Conservation (phyloP, 1,140 invertebrate species). For the Zaprionus lachaisei region DNA sequence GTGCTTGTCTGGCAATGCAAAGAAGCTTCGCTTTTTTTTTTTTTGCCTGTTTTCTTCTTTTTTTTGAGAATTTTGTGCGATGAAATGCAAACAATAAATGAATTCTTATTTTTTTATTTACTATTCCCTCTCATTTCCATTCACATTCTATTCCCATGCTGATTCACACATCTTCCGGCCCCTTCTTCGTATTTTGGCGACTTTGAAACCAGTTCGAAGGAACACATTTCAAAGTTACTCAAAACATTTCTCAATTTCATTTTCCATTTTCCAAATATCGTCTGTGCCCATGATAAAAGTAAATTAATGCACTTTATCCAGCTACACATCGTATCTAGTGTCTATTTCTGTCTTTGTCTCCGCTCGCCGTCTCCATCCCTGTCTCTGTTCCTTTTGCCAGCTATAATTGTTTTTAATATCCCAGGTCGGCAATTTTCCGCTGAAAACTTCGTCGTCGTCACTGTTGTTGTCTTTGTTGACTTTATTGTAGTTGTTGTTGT, state of each 20-base stretch:
- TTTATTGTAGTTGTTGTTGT: neutral
- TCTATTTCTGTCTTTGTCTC: neutral
- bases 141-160: neutral
- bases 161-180: conserved; percentile 18
- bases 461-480: conserved; percentile 13
- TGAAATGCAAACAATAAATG: conserved; percentile 57
- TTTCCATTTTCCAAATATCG: neutral
- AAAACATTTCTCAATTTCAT: conserved; percentile 2
- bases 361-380: neutral
- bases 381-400: conserved; percentile 2
- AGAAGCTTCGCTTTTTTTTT: too few species aligned
- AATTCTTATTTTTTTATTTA: conserved; percentile 51
- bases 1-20: too few species aligned
- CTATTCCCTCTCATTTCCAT: neutral
- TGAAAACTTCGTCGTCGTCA: conserved; percentile 28
- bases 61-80: conserved; percentile 25
- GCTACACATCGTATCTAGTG: too few species aligned
- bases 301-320: neutral
- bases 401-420: conserved; percentile 54
- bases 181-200: too few species aligned
- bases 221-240: neutral
- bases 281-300: neutral
- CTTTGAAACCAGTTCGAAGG: too few species aligned
- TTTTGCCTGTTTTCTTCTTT: conserved; percentile 1
- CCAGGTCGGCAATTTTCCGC: conserved; percentile 38